Percentiles rank a stretch among this genome's conserved stretches.
Conservation (phyloP, 2,797 vertebrate genomes). For the Propithecus perrieri region DNA sequence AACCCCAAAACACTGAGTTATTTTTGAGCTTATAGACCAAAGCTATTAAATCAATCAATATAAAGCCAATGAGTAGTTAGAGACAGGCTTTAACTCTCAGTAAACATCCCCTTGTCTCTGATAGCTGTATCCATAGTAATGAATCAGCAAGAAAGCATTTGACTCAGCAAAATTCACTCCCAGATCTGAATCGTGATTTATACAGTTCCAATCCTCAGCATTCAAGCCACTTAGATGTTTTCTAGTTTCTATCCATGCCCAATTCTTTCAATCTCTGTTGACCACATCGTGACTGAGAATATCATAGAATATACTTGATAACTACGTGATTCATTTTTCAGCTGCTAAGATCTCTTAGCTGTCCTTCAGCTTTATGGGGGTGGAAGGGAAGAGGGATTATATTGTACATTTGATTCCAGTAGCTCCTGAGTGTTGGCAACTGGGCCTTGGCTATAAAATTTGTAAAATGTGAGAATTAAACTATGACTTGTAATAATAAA, state of each 20-base stretch:
- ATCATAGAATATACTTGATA: neutral
- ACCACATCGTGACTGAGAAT: neutral
- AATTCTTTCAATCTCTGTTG: neutral
- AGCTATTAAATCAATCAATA: slow-evolving; percentile 69
- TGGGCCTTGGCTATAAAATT: neutral
- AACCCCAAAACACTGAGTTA: neutral
- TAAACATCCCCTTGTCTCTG: slow-evolving; percentile 37
- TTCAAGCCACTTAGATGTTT: neutral
- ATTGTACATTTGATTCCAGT: neutral
- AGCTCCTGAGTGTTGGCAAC: neutral
- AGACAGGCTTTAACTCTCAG: neutral
- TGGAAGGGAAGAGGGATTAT: neutral
- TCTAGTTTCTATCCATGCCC: neutral
- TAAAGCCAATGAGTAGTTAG: slow-evolving; percentile 43
- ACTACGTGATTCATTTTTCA: neutral
- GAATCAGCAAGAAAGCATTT: slow-evolving; percentile 69
- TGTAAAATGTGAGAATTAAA: slow-evolving; percentile 10
- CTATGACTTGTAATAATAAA: neutral
- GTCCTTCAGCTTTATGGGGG: neutral
- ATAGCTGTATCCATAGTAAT: slow-evolving; percentile 8
- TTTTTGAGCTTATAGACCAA: slow-evolving; percentile 69
- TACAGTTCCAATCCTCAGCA: neutral
- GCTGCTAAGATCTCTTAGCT: neutral
- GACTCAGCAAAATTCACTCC: slow-evolving; percentile 45
- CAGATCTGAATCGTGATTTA: neutral